Evolutionary conservation across 30 jellyfish, hydroid and myxozoan genomes (phyloP), one percentile per base, ranked within the genome.

Genomic region (Mastigias papua): DNA sequence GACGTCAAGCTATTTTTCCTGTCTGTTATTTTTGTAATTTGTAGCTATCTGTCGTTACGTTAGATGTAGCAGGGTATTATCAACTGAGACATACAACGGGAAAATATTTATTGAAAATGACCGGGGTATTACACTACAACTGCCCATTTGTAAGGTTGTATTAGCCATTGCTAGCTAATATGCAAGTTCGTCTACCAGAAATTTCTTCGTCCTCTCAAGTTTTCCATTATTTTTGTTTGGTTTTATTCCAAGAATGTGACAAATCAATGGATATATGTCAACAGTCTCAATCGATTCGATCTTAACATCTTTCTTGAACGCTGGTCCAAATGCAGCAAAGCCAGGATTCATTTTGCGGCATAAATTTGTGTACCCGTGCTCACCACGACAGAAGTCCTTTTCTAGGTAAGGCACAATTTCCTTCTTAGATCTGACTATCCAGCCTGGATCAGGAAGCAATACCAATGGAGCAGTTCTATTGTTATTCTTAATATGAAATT

Each of bases 271-370:
- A 61, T 95, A 95, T 15, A 95, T 26, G 33, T 95, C 99, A 16
- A 95, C 95, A 27, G 76, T 84, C 23, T 91, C 89, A 2, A 90
- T 78, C 34, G 91, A 61, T 76, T 77, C 80, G 33, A 48, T 84
- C 50, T 75, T 29, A 58, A 19, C 73, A 0, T 86, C 92, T 37
- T 80, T 78, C 48, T 85, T 83, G 60, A 95, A 86, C n/a, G 84
- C 92, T 34, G 99, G 98, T 21, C 99, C 99, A 60, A 46, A 58
- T 28, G 96, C 99, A 7, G 76, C 88, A 74, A 95, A 90, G 5
- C 91, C 96, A 8, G 99, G 97, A 51, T 90, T 95, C 99, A 95
- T 95, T 48, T 87, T 81, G 48, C 89, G 81, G 50, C 83, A 84
- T 27, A 68, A 54, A 70, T 79, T 85, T 33, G 95, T 64, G 76